Base-by-base conservation (phyloP, 2,113 vertebrate species). In the Ochotona curzoniae region DNA sequence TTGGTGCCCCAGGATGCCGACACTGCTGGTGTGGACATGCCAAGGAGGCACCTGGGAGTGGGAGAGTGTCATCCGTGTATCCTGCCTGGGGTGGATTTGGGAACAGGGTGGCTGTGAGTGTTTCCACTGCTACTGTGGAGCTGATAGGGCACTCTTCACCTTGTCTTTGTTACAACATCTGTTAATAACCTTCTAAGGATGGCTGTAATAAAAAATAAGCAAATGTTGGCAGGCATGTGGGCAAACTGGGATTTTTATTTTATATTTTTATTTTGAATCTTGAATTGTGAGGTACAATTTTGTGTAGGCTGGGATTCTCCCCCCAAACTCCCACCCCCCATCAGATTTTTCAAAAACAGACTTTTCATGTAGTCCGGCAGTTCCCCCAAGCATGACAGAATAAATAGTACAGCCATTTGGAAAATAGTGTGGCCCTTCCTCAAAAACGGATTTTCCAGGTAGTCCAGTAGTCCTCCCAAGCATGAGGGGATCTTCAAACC, bases 31-130 rank as follows among this genome's bases (percentile, higher is more conserved):
- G 32, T 80, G 61, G 32, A 28, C n/a, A 54, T 23, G n/a, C 60
- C 26, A 28, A 21, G 8, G n/a, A 28, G 21, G 35, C 44, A 13
- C 73, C 51, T 44, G 32, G 64, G 51, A 57, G 7, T 20, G 61
- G 25, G 23, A 1, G 0, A 9, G 61, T 20, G 0, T 25, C 3
- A 7, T 32, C 47, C 8, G 23, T 13, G 8, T 35, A 5, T 25
- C 71, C 51, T 71, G 11, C 76, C 61, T 47, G 1, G 23, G 86
- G 25, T 66, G 23, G 54, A 18, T 51, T 28, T 26, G 69, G 93
- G 64, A 30, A 54, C 10, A 7, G 7, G 12, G 26, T 20, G 83
- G 69, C 47, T 51, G 18, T 10, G 32, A n/a, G 23, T 64, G 11
- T 70, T 32, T 25, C 20, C 47, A 26, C n/a, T 38, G 12, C 79